Evolutionary conservation across 2,797 vertebrate species (phyloP).

Genomic region (Nannoperca obscura): DNA sequence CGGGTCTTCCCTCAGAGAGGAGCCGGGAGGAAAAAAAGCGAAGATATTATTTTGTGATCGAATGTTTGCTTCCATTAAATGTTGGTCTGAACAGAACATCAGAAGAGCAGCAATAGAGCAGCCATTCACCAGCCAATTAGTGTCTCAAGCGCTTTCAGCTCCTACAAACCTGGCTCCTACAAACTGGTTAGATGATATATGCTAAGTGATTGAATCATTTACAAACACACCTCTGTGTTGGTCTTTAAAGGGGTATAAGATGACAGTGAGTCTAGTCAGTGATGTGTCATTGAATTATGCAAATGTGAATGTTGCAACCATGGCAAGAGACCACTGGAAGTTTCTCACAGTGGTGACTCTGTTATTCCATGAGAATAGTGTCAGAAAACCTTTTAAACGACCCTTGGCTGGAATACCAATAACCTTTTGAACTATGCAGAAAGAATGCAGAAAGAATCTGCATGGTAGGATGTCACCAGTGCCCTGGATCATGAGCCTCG

Average conservation of each 20-base stretch:
- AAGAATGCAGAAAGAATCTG: too few relatives aligned
- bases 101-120: not conserved
- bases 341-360: not conserved
- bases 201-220: not conserved
- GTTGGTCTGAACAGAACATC: not conserved
- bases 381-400: not conserved
- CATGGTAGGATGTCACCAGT: not conserved
- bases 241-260: not conserved
- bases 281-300: not conserved
- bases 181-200: not conserved
- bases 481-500: not conserved
- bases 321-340: not conserved
- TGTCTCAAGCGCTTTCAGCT: not conserved
- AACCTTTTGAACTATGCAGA: not conserved
- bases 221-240: not conserved
- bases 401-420: not conserved
- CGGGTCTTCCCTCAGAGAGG: not conserved
- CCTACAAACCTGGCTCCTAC: not conserved
- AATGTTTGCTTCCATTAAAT: not conserved
- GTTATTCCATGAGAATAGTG: not conserved
- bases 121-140: not conserved
- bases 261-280: not conserved
- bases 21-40: slow-evolving; percentile 7
- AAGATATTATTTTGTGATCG: not conserved
- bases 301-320: not conserved